Base-by-base conservation (phyloP, 2,888 invertebrate genomes). In the Glaucopsyche alexis region DNA sequence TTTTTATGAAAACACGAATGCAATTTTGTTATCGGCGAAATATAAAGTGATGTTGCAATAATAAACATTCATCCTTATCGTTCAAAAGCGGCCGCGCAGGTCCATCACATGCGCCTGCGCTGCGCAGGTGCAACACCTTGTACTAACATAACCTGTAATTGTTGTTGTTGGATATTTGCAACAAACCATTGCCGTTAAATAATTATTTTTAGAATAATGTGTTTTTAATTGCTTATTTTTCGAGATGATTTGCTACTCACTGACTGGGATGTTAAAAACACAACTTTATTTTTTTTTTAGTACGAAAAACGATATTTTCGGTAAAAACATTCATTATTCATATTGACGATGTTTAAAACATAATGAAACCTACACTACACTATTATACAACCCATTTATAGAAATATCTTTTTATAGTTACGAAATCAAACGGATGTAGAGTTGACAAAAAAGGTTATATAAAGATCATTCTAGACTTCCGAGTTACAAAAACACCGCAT, bases 381-480 rank as follows among this genome's bases (percentile, higher is more conserved):
- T 29, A 29, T 60, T 60, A 60, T 29, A 29, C 7, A 38, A 60
- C 29, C 60, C 55, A 55, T 55, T 55, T 19, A 55, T 55, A 55
- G 9, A 55, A 55, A 55, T 55, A 55, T 19, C 55, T 55, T 55
- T 55, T 38, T 38, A 60, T 60, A 29, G 60, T 60, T 60, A 60
- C 60, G 60, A 60, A 60, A 60, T 60, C 29, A 13, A 29, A 60
- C 60, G 60, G 60, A 60, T 60, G 29, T 60, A 29, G 60, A 60
- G 60, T 60, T 60, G 60, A 60, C 60, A 60, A 14, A 60, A 38
- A 60, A 60, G 60, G 60, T 60, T 60, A 60, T 16, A 19, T 60
- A 60, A 60, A 60, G 60, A 60, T 38, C 60, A 60, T 60, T 55
- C 55, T 60, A 47, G 13, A 45, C 45, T 29, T 4, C 0, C 8